A percentile compares a stretch with the other conserved stretches of the same genome.
These are phyloP conservation scores for Wasmannia auropunctata DNA, from an alignment of 1,140 invertebrate genomes.

Conservation along the genomic window DNA sequence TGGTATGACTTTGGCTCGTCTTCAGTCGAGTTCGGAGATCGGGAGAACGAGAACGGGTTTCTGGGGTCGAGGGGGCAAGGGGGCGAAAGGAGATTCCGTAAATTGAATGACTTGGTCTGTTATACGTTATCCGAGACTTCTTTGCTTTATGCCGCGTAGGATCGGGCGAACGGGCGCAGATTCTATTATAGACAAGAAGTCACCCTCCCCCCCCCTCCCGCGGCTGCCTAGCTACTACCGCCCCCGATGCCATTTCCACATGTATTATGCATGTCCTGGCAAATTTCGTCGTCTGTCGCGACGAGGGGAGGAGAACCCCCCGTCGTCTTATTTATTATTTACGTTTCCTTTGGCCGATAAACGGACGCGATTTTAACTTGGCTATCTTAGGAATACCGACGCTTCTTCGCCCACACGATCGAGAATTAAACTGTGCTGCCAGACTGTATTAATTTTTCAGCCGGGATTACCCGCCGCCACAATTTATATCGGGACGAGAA, in stretches of 20 bases:
- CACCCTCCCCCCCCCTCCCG: no score
- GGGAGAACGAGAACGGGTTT: slow-evolving; percentile 50
- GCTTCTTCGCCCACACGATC: not conserved
- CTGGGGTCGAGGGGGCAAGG: not conserved
- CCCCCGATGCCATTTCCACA: slow-evolving; percentile 79
- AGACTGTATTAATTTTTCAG: slow-evolving; percentile 39
- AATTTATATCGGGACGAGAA: slow-evolving; percentile 35
- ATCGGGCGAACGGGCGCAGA: slow-evolving; percentile 81
- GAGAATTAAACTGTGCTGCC: slow-evolving; percentile 4
- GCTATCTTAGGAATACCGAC: slow-evolving; percentile 21
- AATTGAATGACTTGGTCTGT: slow-evolving; percentile 83
- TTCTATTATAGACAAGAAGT: slow-evolving; percentile 85
- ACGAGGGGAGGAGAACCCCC: slow-evolving; percentile 32
- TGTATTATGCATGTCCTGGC: slow-evolving; percentile 83
- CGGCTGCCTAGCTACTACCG: slow-evolving; percentile 69
- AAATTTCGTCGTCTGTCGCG: slow-evolving; percentile 83
- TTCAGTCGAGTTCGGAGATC: slow-evolving; percentile 71
- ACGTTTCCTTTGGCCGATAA: slow-evolving; percentile 58
- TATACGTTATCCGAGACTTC: slow-evolving; percentile 81
- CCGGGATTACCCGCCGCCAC: not conserved
- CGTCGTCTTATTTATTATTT: slow-evolving; percentile 61
- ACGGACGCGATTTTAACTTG: slow-evolving; percentile 19
- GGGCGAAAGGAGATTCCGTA: slow-evolving; percentile 77
- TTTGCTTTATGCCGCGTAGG: slow-evolving; percentile 80
- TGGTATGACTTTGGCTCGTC: slow-evolving; percentile 78